These are phyloP conservation scores for Sminthurinus signatus DNA, from an alignment of 1,140 invertebrate species.

Conservation along the genomic window DNA sequence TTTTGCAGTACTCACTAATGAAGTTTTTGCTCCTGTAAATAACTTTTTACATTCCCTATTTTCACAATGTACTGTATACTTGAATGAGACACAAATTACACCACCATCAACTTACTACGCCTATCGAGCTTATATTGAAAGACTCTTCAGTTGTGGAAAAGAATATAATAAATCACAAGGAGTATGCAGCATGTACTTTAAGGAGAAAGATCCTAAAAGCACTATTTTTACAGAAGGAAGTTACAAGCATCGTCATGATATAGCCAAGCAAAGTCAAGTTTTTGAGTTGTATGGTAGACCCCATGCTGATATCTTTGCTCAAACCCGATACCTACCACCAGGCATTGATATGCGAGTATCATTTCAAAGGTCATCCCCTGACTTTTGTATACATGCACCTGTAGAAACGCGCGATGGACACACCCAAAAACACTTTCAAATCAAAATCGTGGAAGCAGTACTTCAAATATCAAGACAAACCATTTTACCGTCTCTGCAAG, in stretches of 20 bases:
- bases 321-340: constrained; percentile 23
- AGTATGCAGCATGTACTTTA: neutral
- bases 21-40: too few species aligned
- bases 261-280: neutral
- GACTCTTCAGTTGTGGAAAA: neutral
- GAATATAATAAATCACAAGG: neutral
- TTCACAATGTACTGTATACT: too few species aligned
- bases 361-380: neutral
- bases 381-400: neutral
- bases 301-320: constrained; percentile 25
- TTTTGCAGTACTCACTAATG: too few species aligned
- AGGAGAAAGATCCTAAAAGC: neutral
- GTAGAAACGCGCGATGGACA: neutral
- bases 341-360: constrained; percentile 19
- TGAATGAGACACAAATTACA: too few species aligned
- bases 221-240: too few species aligned
- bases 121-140: neutral
- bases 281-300: constrained; percentile 38
- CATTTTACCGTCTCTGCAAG: constrained; percentile 4
- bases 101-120: neutral
- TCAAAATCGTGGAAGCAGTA: constrained; percentile 20
- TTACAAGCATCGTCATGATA: too few species aligned
- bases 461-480: constrained; percentile 9
- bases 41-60: too few species aligned
- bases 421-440: neutral